phyloP scores from a whole-genome alignment of 2,797 vertebrate species.

The Synanceia verrucosa region DNA sequence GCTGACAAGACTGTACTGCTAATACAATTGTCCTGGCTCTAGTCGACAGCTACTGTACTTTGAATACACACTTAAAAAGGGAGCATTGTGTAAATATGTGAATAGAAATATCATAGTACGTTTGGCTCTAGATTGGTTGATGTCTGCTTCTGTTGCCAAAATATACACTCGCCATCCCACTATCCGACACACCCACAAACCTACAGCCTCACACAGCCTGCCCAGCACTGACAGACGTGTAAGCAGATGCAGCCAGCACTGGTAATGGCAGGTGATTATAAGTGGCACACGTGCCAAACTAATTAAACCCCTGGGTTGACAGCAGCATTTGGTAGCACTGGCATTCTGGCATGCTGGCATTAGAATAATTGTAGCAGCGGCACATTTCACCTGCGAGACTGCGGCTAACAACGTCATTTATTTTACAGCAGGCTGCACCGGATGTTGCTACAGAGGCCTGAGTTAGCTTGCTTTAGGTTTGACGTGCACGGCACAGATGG shows the following conservation, averaged over 20 bases:
- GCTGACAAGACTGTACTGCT: constrained; percentile 53
- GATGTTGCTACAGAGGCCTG: constrained; percentile 64
- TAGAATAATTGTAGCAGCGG: constrained; percentile 87
- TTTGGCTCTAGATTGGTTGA: constrained; percentile 47
- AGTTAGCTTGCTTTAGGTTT: constrained; percentile 48
- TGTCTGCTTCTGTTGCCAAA: constrained; percentile 42
- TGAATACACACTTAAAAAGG: constrained; percentile 26
- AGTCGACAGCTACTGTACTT: constrained; percentile 27
- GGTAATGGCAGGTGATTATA: constrained; percentile 99
- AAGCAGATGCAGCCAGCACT: constrained; percentile 93
- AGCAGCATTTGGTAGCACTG: constrained; percentile 92
- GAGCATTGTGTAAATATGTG: constrained; percentile 3
- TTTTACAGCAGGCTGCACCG: constrained; percentile 76
- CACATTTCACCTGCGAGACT: constrained; percentile 83
- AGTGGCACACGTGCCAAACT: constrained; percentile 92
- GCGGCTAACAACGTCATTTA: constrained; percentile 82
- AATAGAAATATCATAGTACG: constrained; percentile 15
- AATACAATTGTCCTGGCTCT: constrained; percentile 43
- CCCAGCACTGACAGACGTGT: constrained; percentile 90
- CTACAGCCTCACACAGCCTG: constrained; percentile 59
- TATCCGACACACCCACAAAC: constrained; percentile 57
- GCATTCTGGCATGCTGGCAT: constrained; percentile 89
- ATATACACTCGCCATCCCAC: constrained; percentile 42
- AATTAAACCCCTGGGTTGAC: constrained; percentile 96
- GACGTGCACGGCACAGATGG: constrained; percentile 51